Evolutionary conservation across 2,888 invertebrate genomes (phyloP).

Genomic region (Odontothrips loti): DNA sequence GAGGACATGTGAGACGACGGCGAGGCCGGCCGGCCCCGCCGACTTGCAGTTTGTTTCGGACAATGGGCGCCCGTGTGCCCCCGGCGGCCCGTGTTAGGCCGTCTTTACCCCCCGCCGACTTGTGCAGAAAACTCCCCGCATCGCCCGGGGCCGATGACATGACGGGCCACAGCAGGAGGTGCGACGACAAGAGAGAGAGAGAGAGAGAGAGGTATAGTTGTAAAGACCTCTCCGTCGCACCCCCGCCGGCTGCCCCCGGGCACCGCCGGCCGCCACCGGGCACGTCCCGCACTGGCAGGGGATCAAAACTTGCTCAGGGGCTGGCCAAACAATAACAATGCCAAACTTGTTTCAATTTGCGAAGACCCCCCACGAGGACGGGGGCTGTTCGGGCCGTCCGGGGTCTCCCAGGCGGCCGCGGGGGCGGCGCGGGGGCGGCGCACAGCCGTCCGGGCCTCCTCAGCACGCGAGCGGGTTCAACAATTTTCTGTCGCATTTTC

Average conservation of each 20-base stretch:
- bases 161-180: not conserved
- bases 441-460: too few relatives aligned
- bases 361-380: not conserved
- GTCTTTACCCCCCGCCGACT: not conserved
- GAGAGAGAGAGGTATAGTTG: not conserved
- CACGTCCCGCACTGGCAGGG: not conserved
- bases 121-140: not conserved
- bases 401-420: too few relatives aligned
- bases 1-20: too few relatives aligned
- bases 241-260: not conserved
- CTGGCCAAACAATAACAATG: conserved; percentile 22
- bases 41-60: too few relatives aligned
- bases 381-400: not conserved
- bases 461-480: too few relatives aligned
- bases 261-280: too few relatives aligned
- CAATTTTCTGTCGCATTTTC: too few relatives aligned
- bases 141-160: not conserved
- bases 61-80: not conserved
- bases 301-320: conserved; percentile 10
- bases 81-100: not conserved
- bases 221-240: not conserved
- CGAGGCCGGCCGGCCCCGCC: too few relatives aligned
- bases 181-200: too few relatives aligned
- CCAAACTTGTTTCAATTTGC: conserved; percentile 26
- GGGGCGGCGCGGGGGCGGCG: too few relatives aligned